A percentile compares a stretch with the other conserved stretches of the same genome.
These are phyloP conservation scores for Ailurus styani DNA, from an alignment of 2,113 vertebrate species.

Conservation along the genomic window DNA sequence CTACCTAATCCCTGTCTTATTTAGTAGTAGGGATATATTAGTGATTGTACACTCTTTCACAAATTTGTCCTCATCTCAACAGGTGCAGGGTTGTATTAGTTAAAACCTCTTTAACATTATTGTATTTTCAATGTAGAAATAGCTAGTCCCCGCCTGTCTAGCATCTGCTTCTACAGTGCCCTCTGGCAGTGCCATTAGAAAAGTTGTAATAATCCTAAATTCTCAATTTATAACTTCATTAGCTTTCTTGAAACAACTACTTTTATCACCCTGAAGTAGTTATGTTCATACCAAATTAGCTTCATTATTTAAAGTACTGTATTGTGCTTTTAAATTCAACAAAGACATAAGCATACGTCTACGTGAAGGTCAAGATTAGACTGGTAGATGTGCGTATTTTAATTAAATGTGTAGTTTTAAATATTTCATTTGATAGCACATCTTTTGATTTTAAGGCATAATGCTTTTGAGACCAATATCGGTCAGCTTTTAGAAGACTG, in stretches of 20 bases:
- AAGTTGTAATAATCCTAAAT: background rate
- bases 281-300: background rate
- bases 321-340: background rate
- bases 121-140: background rate
- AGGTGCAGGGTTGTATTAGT: background rate
- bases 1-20: background rate
- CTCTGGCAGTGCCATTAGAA: background rate
- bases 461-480: background rate
- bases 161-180: background rate
- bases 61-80: background rate
- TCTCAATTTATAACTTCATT: background rate
- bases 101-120: background rate
- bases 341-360: background rate
- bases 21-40: background rate
- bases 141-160: background rate
- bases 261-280: background rate
- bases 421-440: background rate
- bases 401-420: background rate
- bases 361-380: background rate
- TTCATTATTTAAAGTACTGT: background rate
- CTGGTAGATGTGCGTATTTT: background rate
- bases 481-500: background rate
- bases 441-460: background rate
- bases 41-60: background rate
- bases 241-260: background rate